Base-by-base conservation (phyloP, 2,888 invertebrate species). In the Zeuzera pyrina region DNA sequence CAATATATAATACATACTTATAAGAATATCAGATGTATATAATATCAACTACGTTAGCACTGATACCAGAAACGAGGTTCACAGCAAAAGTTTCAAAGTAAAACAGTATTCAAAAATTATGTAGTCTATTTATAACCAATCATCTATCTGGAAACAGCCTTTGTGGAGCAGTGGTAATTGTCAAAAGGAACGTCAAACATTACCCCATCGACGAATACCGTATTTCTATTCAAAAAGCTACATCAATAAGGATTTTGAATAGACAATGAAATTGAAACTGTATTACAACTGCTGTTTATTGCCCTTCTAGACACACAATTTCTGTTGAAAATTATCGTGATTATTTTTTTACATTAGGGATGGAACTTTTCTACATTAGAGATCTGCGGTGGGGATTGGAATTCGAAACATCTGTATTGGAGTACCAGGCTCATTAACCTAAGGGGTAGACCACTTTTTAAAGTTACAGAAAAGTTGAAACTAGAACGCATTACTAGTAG, bases 361-460 rank as follows among this genome's bases (percentile, higher is more conserved):
- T 19, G n/a, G n/a, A n/a, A n/a, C n/a, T n/a, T n/a, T n/a, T n/a
- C n/a, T n/a, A n/a, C n/a, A n/a, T n/a, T n/a, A n/a, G n/a, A n/a
- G n/a, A n/a, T n/a, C n/a, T n/a, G n/a, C n/a, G n/a, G 8, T 19
- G 45, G 14, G 38, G 38, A 10, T 31, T 47, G 42, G 38, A 50
- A 50, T 12, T 22, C 42, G 1, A 43, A 49, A 27, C 42, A 47
- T n/a, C 15, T 14, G 1, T 26, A 30, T 21, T 50, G 45, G 44
- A 43, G 40, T 1, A 42, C 43, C 0, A 36, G 47, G 12, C 23
- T 47, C 5, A 43, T 23, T 3, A 31, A 10, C 4, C 15, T 44
- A 1, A 35, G 37, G 21, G 45, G 47, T 0, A 26, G 47, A 22
- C 28, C 45, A 19, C 19, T 19, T 6, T 19, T 6, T 19, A 8